Base-by-base conservation (phyloP, 1,140 invertebrate species). In the Platorchestia sp. region DNA sequence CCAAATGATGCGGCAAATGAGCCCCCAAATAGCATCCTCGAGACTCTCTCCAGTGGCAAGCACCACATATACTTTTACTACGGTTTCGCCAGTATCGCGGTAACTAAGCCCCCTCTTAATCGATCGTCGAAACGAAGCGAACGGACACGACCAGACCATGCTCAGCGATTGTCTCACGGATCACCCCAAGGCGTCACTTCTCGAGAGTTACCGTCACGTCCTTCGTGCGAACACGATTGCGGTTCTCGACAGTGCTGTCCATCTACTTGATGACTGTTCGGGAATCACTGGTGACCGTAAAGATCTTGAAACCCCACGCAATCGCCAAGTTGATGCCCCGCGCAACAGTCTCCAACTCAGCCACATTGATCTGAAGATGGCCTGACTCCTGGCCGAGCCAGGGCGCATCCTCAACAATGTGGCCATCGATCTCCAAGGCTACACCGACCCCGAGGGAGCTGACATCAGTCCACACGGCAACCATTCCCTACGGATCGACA, bases 21-120 rank as follows among this genome's bases (percentile, higher is more conserved):
- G 86, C 86, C 7, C 36, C 86, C 86, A 87, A 87, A 14, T 87
- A 36, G 86, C 86, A 87, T 87, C 86, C 86, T 87, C 86, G 7
- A 87, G 36, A 87, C 86, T 87, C 86, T 87, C 86, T 87, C 86
- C 36, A 87, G 86, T n/a, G 86, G 86, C 86, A 87, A 87, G 86
- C 86, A 87, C 86, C 36, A 36, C 86, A 87, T 6, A 87, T 36
- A 87, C 86, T 7, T 36, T 36, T n/a, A 36, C 86, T 10, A 42
- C 36, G 36, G 7, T 40, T 42, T 87, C 86, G 36, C 86, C 86
- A 87, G 36, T 42, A 7, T 87, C 36, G 41, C 41, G 86, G 86
- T 87, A 87, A 7, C 86, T 40, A 87, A 87, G 86, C 86, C 86
- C 5, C 86, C 36, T 40, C 86, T 87, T 87, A 40, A 42, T 87